Evolutionary conservation across 2,797 vertebrate genomes (phyloP).

Genomic region (Dicrostonyx torquatus): DNA sequence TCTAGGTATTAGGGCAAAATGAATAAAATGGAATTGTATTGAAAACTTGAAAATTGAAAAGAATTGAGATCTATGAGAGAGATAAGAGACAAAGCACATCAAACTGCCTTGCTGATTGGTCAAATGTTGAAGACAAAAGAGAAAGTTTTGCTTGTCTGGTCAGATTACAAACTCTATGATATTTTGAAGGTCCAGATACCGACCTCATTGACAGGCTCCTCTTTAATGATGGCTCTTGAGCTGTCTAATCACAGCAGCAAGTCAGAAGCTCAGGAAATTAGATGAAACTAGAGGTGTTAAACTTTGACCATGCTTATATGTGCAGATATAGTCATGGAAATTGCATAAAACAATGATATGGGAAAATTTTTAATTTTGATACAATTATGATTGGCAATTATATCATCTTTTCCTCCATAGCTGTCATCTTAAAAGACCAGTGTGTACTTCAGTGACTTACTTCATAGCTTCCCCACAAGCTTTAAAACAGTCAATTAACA

Average conservation of each 20-base stretch:
- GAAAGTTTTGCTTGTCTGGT: neutral
- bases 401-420: neutral
- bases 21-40: neutral
- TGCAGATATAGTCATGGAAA: neutral
- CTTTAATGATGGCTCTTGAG: neutral
- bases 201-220: neutral
- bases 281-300: neutral
- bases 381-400: constrained; percentile 48
- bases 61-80: neutral
- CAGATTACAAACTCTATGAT: neutral
- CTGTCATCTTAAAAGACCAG: neutral
- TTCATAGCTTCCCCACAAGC: neutral
- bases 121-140: neutral
- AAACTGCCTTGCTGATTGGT: neutral
- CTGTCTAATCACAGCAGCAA: neutral
- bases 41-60: neutral
- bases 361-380: neutral
- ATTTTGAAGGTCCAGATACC: neutral
- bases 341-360: neutral
- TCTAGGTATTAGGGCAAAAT: neutral
- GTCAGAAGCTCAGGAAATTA: neutral
- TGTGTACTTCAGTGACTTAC: neutral
- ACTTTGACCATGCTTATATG: neutral
- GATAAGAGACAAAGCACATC: neutral
- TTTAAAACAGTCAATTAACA: neutral